Evolutionary conservation across 1,140 invertebrate species (phyloP).

Genomic region (Brachionus paranguensis): DNA sequence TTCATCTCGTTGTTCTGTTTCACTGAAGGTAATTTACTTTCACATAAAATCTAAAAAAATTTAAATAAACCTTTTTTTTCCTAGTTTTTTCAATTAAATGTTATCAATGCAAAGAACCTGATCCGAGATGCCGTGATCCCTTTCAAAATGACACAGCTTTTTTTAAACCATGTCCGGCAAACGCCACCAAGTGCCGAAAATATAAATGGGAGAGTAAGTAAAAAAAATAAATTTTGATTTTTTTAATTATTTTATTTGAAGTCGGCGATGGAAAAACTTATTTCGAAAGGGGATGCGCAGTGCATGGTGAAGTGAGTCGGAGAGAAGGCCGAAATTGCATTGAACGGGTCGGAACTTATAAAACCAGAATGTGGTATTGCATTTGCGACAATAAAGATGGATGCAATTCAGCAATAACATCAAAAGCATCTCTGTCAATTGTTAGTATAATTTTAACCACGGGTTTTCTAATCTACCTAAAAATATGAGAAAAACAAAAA

Average conservation of each 20-base stretch:
- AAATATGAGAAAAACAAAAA: background rate
- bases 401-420: background rate
- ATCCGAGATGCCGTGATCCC: slow-evolving; percentile 39
- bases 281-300: slow-evolving; percentile 30
- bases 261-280: slow-evolving; percentile 37
- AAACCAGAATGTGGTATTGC: slow-evolving; percentile 40
- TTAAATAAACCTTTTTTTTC: background rate
- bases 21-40: background rate
- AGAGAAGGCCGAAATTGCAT: slow-evolving; percentile 39
- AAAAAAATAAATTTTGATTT: background rate
- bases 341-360: slow-evolving; percentile 38
- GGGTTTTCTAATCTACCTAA: background rate
- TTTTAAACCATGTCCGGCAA: slow-evolving; percentile 28
- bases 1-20: background rate
- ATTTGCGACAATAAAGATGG: slow-evolving; percentile 41
- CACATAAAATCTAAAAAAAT: background rate
- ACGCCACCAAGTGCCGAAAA: slow-evolving; percentile 39
- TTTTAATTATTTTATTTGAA: background rate
- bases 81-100: slow-evolving; percentile 40
- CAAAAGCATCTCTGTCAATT: background rate
- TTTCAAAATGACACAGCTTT: slow-evolving; percentile 40
- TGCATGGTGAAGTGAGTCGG: slow-evolving; percentile 29
- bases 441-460: background rate
- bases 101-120: slow-evolving; percentile 39
- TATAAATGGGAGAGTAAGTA: slow-evolving; percentile 39